Evolutionary conservation across 2,113 vertebrate species (phyloP), one percentile per base, ranked within the genome.

Genomic region (Speoplatyrhinus poulsoni): DNA sequence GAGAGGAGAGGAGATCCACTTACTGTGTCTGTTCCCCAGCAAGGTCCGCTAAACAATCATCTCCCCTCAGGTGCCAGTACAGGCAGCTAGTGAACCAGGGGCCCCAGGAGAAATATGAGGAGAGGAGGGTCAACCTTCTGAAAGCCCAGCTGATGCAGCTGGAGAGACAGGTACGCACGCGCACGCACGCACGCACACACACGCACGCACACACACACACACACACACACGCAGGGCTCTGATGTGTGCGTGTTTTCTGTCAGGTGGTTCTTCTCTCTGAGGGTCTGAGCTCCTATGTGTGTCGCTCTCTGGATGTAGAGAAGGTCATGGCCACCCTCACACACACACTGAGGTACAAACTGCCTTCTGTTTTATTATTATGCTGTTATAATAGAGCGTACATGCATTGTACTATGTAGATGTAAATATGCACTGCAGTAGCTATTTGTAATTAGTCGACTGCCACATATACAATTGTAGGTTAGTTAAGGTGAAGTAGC

Each of bases 91-190:
- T 85, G 67, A 88, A 90, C 36, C 81, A 91, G 80, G 72, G 73
- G 65, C 84, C 78, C 71, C 82, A 84, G 72, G 87, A 91, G 81
- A 87, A 82, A 76, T 85, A 82, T 79, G 92, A 92, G 81, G 76
- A 91, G 83, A 77, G 78, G 71, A 85, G 79, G 55, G 73, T 86
- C 65, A 88, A 78, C 72, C 77, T 90, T 72, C 67, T 89, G 62
- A 86, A 84, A 79, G 83, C 84, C 70, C 80, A 87, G 65, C 66
- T 87, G 62, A 82, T 85, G 69, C 75, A 89, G 77, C 67, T 87
- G 61, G 71, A 83, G 57, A 84, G 75, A 71, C 88, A 91, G 81
- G 84, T 89, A 82, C 26, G 46, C 11, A 55, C 5, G 65, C 63
- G 61, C 46, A 75, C 61, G 63, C 54, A 60, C 33, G 32, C 36